A percentile compares a stretch with the other conserved stretches of the same genome.
Conservation (phyloP, 2,888 invertebrate species). For the Drosophila sordidapex region DNA sequence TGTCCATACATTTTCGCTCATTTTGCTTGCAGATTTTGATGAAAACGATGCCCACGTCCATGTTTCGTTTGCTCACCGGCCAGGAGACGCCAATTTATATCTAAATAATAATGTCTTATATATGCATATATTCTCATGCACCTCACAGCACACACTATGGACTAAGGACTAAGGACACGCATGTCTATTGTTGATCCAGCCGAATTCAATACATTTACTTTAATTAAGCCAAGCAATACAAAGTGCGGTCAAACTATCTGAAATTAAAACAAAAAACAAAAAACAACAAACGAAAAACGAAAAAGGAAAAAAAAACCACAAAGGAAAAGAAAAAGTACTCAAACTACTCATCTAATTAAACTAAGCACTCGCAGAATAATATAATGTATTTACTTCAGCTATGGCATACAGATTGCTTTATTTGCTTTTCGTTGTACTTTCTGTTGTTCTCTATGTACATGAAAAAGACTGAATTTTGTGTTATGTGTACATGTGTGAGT, state of each 20-base stretch:
- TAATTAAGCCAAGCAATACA: slow-evolving; percentile 10
- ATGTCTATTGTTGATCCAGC: slow-evolving; percentile 15
- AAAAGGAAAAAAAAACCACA: neutral
- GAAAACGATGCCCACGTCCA: slow-evolving; percentile 99
- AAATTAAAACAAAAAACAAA: slow-evolving; percentile 13
- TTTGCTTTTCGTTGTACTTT: slow-evolving; percentile 21
- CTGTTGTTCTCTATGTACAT: slow-evolving; percentile 47
- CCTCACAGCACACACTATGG: slow-evolving; percentile 25
- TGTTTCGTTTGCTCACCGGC: slow-evolving; percentile 99
- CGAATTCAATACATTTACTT: slow-evolving; percentile 17
- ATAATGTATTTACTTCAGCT: slow-evolving; percentile 19
- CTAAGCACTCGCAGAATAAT: slow-evolving; percentile 34
- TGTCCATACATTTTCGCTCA: neutral
- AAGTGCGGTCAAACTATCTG: slow-evolving; percentile 22
- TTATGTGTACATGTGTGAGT: slow-evolving; percentile 26
- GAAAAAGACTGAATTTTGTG: slow-evolving; percentile 72
- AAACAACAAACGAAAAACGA: neutral
- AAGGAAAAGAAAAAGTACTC: slow-evolving; percentile 11
- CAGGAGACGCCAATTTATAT: slow-evolving; percentile 99
- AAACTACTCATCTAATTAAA: slow-evolving; percentile 26
- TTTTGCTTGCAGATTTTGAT: slow-evolving; percentile 95
- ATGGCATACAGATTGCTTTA: slow-evolving; percentile 25
- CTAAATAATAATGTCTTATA: slow-evolving; percentile 85
- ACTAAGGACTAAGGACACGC: slow-evolving; percentile 16
- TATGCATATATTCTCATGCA: slow-evolving; percentile 43